Evolutionary conservation across 2,888 invertebrate genomes (phyloP), one percentile per base, ranked within the genome.

Genomic region (Agonum fuliginosum): DNA sequence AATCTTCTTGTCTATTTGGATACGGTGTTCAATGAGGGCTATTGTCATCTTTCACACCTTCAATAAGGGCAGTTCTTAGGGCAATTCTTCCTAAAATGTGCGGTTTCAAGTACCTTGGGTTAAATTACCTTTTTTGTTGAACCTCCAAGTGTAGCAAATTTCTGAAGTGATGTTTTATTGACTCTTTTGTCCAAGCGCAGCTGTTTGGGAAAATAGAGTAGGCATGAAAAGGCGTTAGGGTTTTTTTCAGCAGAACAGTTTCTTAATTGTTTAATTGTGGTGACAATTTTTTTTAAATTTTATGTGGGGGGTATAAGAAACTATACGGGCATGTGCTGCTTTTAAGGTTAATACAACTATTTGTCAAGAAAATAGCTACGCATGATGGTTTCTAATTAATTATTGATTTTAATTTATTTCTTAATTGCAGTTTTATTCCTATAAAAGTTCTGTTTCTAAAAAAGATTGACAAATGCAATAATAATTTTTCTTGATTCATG

Each of bases 21-120:
- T 17, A 46, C 46, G 46, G 14, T 46, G 12, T 17, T 46, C 46
- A 46, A 46, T 46, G 46, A 46, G 17, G 14, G 17, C 46, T 4
- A 46, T 46, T 46, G 46, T 46, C 4, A 41, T 4, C 41, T 43
- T 43, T 12, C 1, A 43, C 43, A 43, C 67, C 67, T 43, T 22
- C 67, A 67, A 67, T 67, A 67, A 41, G 30, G 67, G 67, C 41
- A 67, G 41, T 67, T 67, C 19, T 67, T 19, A 41, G 30, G 67
- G 67, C 41, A 67, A 67, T 67, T 67, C 19, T 67, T 19, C 67
- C 43, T 67, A 20, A 17, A 67, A 41, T 46, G 12, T 67, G 67
- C 14, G 67, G 67, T 67, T 67, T 67, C 43, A 43, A 67, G 67
- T 22, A 12, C 41, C 67, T 41, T 67, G 12, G 6, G 22, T 54